Percentiles rank a stretch among this genome's conserved stretches.
phyloP scores from a whole-genome alignment of 2,113 vertebrate genomes.

The Pangasianodon gigas region DNA sequence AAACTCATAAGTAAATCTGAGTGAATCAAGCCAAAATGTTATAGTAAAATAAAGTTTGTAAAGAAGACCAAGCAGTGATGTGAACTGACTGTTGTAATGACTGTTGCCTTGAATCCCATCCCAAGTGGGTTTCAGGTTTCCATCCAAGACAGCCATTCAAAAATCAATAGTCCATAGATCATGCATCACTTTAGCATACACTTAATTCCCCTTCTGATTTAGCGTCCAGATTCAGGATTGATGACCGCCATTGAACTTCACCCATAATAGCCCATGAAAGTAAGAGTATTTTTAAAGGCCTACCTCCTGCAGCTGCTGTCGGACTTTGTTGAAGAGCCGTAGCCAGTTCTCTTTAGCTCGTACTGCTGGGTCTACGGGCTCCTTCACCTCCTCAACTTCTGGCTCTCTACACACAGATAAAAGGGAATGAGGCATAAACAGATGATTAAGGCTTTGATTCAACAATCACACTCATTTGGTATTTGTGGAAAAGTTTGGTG shows the following conservation, averaged over 20 bases:
- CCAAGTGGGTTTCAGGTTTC: slow-evolving; percentile 14
- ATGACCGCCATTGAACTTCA: neutral
- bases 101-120: neutral
- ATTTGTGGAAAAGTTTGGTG: neutral
- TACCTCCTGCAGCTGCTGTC: slow-evolving; percentile 92
- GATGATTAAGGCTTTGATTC: neutral
- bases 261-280: slow-evolving; percentile 36
- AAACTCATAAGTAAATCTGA: neutral
- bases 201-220: slow-evolving; percentile 2
- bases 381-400: slow-evolving; percentile 77
- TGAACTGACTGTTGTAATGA: slow-evolving; percentile 20
- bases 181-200: slow-evolving; percentile 22
- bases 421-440: neutral
- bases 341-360: slow-evolving; percentile 96
- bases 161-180: slow-evolving; percentile 1
- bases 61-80: neutral
- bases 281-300: slow-evolving; percentile 57
- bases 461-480: neutral
- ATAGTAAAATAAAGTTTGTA: neutral
- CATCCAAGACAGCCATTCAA: slow-evolving; percentile 16
- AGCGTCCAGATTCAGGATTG: slow-evolving; percentile 6
- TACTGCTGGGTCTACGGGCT: slow-evolving; percentile 80
- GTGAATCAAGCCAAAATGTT: slow-evolving; percentile 6
- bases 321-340: slow-evolving; percentile 91
- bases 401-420: slow-evolving; percentile 68